Percentiles rank a stretch among this genome's conserved stretches.
These are phyloP conservation scores for Molothrus ater DNA, from an alignment of 2,797 vertebrate genomes.

Conservation along the genomic window DNA sequence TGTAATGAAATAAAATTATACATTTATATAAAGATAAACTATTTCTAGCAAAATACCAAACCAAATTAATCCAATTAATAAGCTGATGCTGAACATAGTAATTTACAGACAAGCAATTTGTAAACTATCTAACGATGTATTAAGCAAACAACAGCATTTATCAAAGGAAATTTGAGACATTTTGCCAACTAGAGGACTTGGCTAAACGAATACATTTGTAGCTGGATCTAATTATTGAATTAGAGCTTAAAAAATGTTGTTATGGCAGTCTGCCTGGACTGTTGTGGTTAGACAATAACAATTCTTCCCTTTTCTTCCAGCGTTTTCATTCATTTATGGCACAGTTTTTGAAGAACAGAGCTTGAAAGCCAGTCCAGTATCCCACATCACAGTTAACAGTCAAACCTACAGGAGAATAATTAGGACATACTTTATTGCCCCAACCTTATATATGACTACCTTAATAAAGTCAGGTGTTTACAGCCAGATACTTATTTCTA, in stretches of 20 bases:
- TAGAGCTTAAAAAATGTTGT: conserved; percentile 15
- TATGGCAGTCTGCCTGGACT: conserved; percentile 42
- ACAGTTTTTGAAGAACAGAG: not conserved
- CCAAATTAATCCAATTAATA: conserved; percentile 11
- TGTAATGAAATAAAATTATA: not conserved
- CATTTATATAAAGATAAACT: not conserved
- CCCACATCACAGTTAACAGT: not conserved
- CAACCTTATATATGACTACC: not conserved
- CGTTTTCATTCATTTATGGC: conserved; percentile 23
- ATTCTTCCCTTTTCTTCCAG: conserved; percentile 32
- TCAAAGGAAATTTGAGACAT: conserved; percentile 21
- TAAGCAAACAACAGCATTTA: not conserved
- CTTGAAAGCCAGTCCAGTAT: not conserved
- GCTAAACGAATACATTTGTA: conserved; percentile 16
- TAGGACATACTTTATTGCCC: not conserved
- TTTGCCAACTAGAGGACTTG: conserved; percentile 38
- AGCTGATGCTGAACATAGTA: not conserved
- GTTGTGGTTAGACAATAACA: conserved; percentile 40
- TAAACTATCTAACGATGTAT: not conserved
- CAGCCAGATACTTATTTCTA: not conserved
- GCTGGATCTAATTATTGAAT: conserved; percentile 53
- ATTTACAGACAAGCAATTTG: not conserved
- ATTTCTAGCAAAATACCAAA: conserved; percentile 16
- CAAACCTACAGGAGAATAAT: not conserved
- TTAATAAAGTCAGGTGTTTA: not conserved